These are phyloP conservation scores for Mesoligia furuncula DNA, from an alignment of 2,888 invertebrate genomes.

Conservation along the genomic window DNA sequence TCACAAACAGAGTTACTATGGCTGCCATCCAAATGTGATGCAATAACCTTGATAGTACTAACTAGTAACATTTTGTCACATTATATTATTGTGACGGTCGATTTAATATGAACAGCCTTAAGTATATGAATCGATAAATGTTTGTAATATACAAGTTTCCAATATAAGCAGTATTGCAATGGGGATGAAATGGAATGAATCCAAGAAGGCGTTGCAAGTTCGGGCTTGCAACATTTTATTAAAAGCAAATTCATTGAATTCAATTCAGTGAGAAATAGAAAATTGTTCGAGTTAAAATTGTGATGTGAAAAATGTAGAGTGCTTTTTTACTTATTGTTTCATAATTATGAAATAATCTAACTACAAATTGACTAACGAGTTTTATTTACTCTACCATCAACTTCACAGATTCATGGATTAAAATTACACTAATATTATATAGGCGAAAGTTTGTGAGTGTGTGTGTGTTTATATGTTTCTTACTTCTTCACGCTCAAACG, in stretches of 20 bases:
- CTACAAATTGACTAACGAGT: no score
- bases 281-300: not conserved
- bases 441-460: no score
- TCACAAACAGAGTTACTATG: constrained; percentile 63
- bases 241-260: not conserved
- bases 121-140: constrained; percentile 65
- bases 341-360: not conserved
- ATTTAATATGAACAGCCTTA: constrained; percentile 72
- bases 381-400: not conserved
- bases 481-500: no score
- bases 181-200: constrained; percentile 61
- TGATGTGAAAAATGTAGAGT: not conserved
- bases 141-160: constrained; percentile 61
- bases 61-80: constrained; percentile 62
- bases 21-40: constrained; percentile 73
- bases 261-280: no score
- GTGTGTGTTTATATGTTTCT: no score
- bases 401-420: not conserved
- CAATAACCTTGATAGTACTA: constrained; percentile 67
- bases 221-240: not conserved
- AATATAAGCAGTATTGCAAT: constrained; percentile 55
- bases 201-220: constrained; percentile 54
- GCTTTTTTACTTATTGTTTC: not conserved
- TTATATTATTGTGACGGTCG: constrained; percentile 71
- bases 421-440: no score